These are phyloP conservation scores for Scaptomyza hsui DNA, from an alignment of 1,140 invertebrate genomes.

Conservation along the genomic window DNA sequence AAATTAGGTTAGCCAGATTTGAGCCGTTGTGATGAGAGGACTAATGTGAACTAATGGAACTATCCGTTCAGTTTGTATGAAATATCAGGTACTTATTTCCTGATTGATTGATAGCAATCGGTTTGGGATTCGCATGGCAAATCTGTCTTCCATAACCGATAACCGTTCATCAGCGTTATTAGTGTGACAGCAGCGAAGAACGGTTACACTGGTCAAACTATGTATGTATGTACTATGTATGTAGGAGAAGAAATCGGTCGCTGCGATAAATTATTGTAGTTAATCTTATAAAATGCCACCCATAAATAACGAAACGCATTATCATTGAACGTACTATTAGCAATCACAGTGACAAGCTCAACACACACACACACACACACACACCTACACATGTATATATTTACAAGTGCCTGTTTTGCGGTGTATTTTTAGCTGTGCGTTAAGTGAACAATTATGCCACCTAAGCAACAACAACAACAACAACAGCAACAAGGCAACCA, in stretches of 20 bases:
- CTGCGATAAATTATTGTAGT: conserved; percentile 71
- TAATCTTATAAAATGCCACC: conserved; percentile 71
- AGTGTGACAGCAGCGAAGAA: not conserved
- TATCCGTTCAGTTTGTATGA: too few relatives aligned
- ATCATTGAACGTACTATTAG: conserved; percentile 74
- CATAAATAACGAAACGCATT: conserved; percentile 77
- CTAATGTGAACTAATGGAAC: too few relatives aligned
- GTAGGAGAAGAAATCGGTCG: conserved; percentile 23
- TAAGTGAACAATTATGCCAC: conserved; percentile 81
- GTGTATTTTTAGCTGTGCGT: conserved; percentile 76
- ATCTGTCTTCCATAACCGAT: not conserved
- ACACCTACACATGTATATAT: conserved; percentile 27
- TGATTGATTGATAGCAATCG: not conserved
- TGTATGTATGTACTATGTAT: too few relatives aligned
- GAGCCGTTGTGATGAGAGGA: too few relatives aligned
- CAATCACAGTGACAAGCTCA: conserved; percentile 62
- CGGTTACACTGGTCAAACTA: conserved; percentile 26
- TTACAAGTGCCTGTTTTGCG: conserved; percentile 40
- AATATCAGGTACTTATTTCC: too few relatives aligned
- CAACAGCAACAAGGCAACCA: conserved; percentile 7
- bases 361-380: conserved; percentile 34
- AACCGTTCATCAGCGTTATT: not conserved
- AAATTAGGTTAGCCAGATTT: too few relatives aligned
- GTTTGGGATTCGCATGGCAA: not conserved
- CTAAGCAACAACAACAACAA: conserved; percentile 39